A percentile compares a stretch with the other conserved stretches of the same genome.
These are phyloP conservation scores for Rhagonycha fulva DNA, from an alignment of 2,888 invertebrate genomes.

Conservation along the genomic window DNA sequence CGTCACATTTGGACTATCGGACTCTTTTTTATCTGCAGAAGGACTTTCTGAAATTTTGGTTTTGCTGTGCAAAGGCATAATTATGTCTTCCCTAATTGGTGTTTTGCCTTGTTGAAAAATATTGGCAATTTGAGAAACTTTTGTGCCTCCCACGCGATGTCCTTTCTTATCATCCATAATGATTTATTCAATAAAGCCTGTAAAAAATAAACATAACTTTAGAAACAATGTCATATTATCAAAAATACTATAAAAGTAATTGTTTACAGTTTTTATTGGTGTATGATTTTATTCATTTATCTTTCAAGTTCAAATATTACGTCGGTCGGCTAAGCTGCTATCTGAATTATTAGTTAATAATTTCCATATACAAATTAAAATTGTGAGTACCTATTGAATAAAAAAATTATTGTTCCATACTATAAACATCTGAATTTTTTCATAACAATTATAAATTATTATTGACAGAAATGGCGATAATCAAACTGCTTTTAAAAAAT, in stretches of 20 bases:
- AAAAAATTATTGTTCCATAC: too few relatives aligned
- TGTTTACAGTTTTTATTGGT: too few relatives aligned
- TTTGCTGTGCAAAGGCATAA: slow-evolving; percentile 25
- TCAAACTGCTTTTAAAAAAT: neutral
- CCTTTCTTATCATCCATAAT: slow-evolving; percentile 52
- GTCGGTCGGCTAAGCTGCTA: neutral
- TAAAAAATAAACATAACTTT: neutral
- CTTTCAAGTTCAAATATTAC: neutral
- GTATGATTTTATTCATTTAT: neutral
- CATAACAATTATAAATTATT: neutral
- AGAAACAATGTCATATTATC: neutral
- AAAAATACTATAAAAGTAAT: neutral
- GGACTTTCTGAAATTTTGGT: slow-evolving; percentile 40
- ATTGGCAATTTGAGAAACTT: slow-evolving; percentile 90
- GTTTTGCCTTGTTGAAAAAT: slow-evolving; percentile 67
- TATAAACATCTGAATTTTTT: neutral
- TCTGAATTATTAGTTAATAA: too few relatives aligned
- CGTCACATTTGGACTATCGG: slow-evolving; percentile 57
- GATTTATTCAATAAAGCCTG: neutral
- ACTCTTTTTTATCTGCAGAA: slow-evolving; percentile 44
- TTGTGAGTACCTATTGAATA: too few relatives aligned
- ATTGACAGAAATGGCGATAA: neutral
- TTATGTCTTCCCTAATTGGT: slow-evolving; percentile 28
- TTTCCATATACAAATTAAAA: too few relatives aligned
- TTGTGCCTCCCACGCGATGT: slow-evolving; percentile 62